Evolutionary conservation across 2,888 invertebrate species (phyloP), one percentile per base, ranked within the genome.

Genomic region (Philaethria dido): DNA sequence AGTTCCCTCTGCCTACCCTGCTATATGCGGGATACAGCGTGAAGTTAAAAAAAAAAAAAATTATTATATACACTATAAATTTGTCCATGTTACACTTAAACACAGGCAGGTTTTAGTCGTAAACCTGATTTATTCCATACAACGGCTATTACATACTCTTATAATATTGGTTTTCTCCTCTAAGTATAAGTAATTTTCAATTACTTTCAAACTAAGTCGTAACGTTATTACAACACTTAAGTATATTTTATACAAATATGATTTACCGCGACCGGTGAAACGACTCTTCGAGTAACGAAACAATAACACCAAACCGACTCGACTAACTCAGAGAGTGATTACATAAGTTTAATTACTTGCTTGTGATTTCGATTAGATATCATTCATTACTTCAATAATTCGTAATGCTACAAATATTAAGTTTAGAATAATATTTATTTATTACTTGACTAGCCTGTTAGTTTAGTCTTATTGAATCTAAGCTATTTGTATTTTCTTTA

Each of bases 281-380:
- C 29, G 4, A 29, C 42, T 55, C 36, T 42, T 57, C 55, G n/a
- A 55, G 20, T 36, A 55, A n/a, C 22, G 57, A 42, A 57, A 42
- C 57, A 57, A 57, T 39, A 50, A 50, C n/a, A 29, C 29, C 16
- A 13, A 39, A 39, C 39, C 55, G 20, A 22, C n/a, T 39, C 39
- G 39, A 42, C 39, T 57, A 42, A 36, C 39, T 39, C 42, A 25
- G 42, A 25, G 13, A 25, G 57, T 57, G 42, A 42, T 57, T 57
- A 25, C n/a, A 39, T 39, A 57, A 57, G 0, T 39, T n/a, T 57
- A 57, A 57, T 57, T 57, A 39, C 39, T 55, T 57, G 55, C 42
- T 57, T 57, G 42, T 16, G n/a, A n/a, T 57, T 57, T 22, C n/a
- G 39, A 16, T 57, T n/a, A n/a, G 55, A 39, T 42, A 22, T 39